Evolutionary conservation across 2,797 vertebrate species (phyloP).

Genomic region (Lepidocolaptes lacrymiger): DNA sequence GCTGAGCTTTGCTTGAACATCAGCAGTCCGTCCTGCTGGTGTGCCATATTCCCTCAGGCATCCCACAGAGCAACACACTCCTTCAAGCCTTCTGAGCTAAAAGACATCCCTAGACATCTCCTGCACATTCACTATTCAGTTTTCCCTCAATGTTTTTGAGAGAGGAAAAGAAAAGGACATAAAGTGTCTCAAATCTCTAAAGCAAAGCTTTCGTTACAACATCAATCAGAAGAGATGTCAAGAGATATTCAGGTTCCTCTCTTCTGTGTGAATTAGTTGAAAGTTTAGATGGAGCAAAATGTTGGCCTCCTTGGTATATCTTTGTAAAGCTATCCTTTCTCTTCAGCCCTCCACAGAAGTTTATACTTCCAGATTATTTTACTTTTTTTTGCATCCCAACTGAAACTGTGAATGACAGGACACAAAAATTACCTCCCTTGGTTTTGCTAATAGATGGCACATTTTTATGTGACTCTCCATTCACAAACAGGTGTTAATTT

Average conservation of each 20-base stretch:
- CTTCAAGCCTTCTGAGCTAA: neutral
- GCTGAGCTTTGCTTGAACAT: neutral
- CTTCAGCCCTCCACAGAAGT: neutral
- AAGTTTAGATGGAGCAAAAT: neutral
- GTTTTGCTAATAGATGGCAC: neutral
- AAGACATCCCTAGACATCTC: neutral
- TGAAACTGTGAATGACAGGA: neutral
- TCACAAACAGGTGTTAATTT: neutral
- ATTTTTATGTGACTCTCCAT: neutral
- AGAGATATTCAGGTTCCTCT: neutral
- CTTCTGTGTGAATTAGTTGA: neutral
- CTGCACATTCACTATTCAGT: neutral
- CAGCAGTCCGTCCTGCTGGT: neutral
- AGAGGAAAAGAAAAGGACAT: accelerated
- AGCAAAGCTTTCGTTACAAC: neutral
- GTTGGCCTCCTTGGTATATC: neutral
- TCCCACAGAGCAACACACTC: neutral
- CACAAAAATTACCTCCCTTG: neutral
- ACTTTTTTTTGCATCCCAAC: neutral
- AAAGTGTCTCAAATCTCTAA: neutral
- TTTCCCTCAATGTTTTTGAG: neutral
- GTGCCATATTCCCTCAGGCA: neutral
- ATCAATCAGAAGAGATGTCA: neutral
- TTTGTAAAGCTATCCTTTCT: neutral
- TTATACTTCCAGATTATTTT: neutral